phyloP scores from a whole-genome alignment of 2,888 invertebrate genomes.

The Drosophila multiciliata region DNA sequence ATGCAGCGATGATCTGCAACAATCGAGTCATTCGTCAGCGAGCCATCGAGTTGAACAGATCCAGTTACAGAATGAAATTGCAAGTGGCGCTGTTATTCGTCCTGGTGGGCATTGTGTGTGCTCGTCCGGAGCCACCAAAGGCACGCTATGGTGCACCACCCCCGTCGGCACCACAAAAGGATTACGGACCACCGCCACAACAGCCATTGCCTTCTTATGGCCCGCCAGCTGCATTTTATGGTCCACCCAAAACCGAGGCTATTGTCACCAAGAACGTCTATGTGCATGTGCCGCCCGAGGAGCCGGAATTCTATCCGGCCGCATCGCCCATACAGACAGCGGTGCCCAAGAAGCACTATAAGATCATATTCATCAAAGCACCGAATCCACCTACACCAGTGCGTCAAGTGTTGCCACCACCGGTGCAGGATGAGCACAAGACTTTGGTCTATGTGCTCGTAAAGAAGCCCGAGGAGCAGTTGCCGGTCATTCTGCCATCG shows the following conservation, averaged over 20 bases:
- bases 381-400: constrained; percentile 86
- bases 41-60: constrained; percentile 35
- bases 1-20: constrained; percentile 56
- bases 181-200: constrained; percentile 81
- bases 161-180: constrained; percentile 80
- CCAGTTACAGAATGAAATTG: constrained; percentile 45
- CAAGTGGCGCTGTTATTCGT: constrained; percentile 65
- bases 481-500: constrained; percentile 91
- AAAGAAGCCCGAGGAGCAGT: constrained; percentile 94
- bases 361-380: constrained; percentile 87
- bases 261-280: constrained; percentile 85
- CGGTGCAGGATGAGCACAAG: constrained; percentile 95
- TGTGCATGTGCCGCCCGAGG: constrained; percentile 87
- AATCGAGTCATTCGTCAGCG: constrained; percentile 71
- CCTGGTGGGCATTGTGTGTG: constrained; percentile 84
- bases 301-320: constrained; percentile 84
- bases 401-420: constrained; percentile 86
- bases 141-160: constrained; percentile 82
- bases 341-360: constrained; percentile 86
- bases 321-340: constrained; percentile 84
- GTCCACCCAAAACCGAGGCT: constrained; percentile 58
- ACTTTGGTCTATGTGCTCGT: constrained; percentile 94
- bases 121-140: constrained; percentile 85
- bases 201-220: constrained; percentile 83
- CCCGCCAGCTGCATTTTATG: constrained; percentile 44